Base-by-base conservation (phyloP, 2,113 vertebrate genomes). In the Elephas maximus region DNA sequence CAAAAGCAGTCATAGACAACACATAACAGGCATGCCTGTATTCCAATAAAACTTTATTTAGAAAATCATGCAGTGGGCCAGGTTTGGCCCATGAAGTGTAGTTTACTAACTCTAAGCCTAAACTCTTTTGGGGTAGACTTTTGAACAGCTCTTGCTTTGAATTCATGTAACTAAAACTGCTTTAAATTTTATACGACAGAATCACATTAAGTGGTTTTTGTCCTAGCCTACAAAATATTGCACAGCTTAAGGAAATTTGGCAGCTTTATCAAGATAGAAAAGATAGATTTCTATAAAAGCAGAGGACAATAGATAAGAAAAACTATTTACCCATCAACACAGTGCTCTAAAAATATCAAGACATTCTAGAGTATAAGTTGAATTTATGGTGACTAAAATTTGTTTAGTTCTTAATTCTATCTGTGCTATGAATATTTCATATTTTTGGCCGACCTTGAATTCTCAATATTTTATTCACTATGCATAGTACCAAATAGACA, bases 131-230 rank as follows among this genome's bases (percentile, higher is more conserved):
- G 78, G 88, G 90, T 90, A 3, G 17, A 81, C 51, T 95, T 90
- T 41, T 78, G 7, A 87, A 23, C 20, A 91, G 24, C 71, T 97
- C 97, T 94, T 97, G n/a, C 82, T 93, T 51, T 95, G 85, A 82
- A 33, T 98, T 97, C 81, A 94, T 62, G 51, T 88, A 97, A 94
- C 26, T 93, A 91, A 97, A 98, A 97, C 98, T 94, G 94, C 65
- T 85, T 97, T 30, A 95, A 96, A 97, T 98, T 97, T 98, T 86
- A 57, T 63, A 73, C 97, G 89, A 81, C 87, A 97, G 44, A 97
- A 76, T 95, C 79, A 86, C 94, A 85, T 95, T 97, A 88, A 81
- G 28, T 96, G 93, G 67, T 94, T 93, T 93, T 95, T 98, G 93
- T 97, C 86, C 92, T 98, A 37, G 5, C 8, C 18, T 53, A 80